phyloP scores from a whole-genome alignment of 2,797 vertebrate species.

The Tangara arthus region DNA sequence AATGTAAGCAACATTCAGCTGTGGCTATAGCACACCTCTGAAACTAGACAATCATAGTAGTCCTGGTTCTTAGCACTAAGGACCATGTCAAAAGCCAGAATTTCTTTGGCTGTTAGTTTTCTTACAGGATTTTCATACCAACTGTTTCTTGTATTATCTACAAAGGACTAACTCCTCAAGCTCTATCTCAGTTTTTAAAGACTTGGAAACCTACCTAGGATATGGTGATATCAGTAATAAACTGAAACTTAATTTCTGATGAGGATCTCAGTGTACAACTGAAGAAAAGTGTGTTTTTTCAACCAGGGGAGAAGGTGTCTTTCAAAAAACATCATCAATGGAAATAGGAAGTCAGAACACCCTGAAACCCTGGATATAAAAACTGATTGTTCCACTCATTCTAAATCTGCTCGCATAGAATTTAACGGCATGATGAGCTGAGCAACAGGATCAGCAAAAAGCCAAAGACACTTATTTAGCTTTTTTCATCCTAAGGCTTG shows the following conservation, averaged over 20 bases:
- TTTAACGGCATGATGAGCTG: neutral
- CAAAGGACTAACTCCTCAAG: neutral
- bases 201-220: neutral
- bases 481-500: neutral
- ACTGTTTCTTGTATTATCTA: neutral
- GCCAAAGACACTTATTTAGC: neutral
- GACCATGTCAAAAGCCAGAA: neutral
- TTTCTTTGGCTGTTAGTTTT: neutral
- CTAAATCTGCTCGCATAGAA: neutral
- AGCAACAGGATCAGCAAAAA: neutral
- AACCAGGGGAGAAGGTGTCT: neutral
- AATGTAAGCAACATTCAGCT: neutral
- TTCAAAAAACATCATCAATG: neutral
- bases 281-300: neutral
- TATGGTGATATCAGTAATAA: neutral
- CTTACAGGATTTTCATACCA: neutral
- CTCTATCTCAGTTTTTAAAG: neutral
- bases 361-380: neutral
- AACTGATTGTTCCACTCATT: neutral
- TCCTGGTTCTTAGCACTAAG: neutral
- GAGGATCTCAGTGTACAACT: neutral
- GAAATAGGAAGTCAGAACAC: neutral
- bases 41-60: neutral
- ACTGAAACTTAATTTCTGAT: neutral
- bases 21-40: neutral